Conservation (phyloP, 2,888 invertebrate genomes). For the Rhabditoides inermis region DNA sequence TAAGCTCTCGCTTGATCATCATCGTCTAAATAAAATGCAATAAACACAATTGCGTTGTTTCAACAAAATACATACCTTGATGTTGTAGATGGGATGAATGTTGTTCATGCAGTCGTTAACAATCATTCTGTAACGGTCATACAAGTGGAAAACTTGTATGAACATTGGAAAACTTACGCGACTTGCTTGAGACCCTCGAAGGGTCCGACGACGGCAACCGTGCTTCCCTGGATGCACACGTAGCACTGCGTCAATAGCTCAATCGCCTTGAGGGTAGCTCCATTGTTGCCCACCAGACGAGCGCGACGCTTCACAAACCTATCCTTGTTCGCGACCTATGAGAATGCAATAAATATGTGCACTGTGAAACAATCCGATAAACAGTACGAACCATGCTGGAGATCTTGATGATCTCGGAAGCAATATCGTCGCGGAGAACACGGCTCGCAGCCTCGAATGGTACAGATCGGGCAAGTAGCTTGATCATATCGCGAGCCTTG, state of each 20-base stretch:
- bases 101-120: slow-evolving; percentile 96
- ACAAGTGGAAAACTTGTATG: background rate
- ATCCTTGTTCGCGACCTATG: slow-evolving; percentile 58
- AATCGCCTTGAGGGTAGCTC: slow-evolving; percentile 90
- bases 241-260: slow-evolving; percentile 92
- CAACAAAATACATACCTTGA: no score
- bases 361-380: background rate
- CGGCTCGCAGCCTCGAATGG: slow-evolving; percentile 85
- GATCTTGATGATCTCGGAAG: slow-evolving; percentile 93
- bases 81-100: slow-evolving; percentile 94
- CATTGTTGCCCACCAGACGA: slow-evolving; percentile 88
- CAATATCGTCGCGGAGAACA: slow-evolving; percentile 72
- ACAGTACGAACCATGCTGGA: slow-evolving; percentile 70
- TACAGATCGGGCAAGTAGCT: slow-evolving; percentile 84
- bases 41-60: no score
- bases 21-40: no score
- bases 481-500: slow-evolving; percentile 90
- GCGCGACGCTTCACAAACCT: slow-evolving; percentile 89
- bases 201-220: slow-evolving; percentile 90
- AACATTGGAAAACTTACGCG: slow-evolving; percentile 21
- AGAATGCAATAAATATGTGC: background rate
- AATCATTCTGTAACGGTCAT: slow-evolving; percentile 60
- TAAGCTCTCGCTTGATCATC: slow-evolving; percentile 91
- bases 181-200: slow-evolving; percentile 69
- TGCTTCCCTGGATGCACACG: slow-evolving; percentile 77